phyloP scores from a whole-genome alignment of 2,797 vertebrate genomes.

The Bradypodion ventrale region DNA sequence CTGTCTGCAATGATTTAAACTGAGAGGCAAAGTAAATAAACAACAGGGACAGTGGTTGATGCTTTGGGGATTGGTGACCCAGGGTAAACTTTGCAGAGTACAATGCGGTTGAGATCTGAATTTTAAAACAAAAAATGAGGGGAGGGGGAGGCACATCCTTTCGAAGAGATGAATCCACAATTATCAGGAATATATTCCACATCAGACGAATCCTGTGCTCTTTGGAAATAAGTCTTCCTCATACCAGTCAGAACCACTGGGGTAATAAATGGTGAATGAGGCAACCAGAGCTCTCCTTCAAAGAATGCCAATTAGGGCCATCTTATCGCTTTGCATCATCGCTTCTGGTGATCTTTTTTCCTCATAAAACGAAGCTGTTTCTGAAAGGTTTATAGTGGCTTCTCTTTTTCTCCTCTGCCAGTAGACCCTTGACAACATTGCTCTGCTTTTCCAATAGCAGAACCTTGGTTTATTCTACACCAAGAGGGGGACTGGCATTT shows the following conservation, averaged over 20 bases:
- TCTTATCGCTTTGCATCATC: conserved; percentile 67
- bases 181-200: conserved; percentile 46
- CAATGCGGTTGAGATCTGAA: background rate
- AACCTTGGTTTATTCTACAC: background rate
- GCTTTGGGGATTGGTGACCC: conserved; percentile 10
- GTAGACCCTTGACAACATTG: conserved; percentile 6
- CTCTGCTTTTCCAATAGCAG: conserved; percentile 9
- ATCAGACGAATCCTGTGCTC: conserved; percentile 22
- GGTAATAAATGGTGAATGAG: conserved; percentile 33
- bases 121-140: conserved; percentile 11
- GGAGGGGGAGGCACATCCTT: conserved; percentile 14
- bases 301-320: conserved; percentile 61
- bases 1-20: background rate
- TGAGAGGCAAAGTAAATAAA: conserved; percentile 53
- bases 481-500: conserved; percentile 4
- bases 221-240: conserved; percentile 51
- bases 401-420: conserved; percentile 27
- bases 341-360: conserved; percentile 54
- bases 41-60: conserved; percentile 8
- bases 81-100: conserved; percentile 19
- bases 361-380: conserved; percentile 58
- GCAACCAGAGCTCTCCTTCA: conserved; percentile 41
- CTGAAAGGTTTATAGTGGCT: conserved; percentile 29
- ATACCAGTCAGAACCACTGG: conserved; percentile 12
- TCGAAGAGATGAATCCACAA: conserved; percentile 46